These are phyloP conservation scores for Melanchra persicariae DNA, from an alignment of 2,888 invertebrate species.

Conservation along the genomic window DNA sequence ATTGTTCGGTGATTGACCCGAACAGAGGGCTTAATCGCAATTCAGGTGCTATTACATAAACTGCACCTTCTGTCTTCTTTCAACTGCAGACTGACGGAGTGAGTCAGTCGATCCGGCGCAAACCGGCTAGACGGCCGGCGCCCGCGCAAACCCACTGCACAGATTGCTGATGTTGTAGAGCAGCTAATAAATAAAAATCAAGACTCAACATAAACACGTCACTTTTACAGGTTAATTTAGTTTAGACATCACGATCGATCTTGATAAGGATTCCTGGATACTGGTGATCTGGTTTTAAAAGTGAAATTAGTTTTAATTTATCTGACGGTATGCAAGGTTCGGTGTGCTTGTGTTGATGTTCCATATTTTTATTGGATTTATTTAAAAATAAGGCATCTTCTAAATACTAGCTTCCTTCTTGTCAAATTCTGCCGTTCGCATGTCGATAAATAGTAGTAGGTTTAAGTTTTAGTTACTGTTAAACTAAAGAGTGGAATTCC, in stretches of 20 bases:
- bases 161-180: slow-evolving; percentile 48
- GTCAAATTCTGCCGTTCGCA: background rate
- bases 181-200: slow-evolving; percentile 53
- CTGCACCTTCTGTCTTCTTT: slow-evolving; percentile 35
- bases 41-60: background rate
- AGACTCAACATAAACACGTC: slow-evolving; percentile 28
- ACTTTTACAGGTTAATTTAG: slow-evolving; percentile 21
- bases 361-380: background rate
- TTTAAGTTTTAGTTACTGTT: background rate
- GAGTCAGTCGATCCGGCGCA: slow-evolving; percentile 77
- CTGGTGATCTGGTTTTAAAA: slow-evolving; percentile 6
- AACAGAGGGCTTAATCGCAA: no score
- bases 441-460: background rate
- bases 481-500: no score
- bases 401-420: background rate
- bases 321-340: background rate
- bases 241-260: slow-evolving; percentile 28
- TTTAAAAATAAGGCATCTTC: no score
- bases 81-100: slow-evolving; percentile 51
- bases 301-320: no score
- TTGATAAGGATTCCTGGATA: slow-evolving; percentile 8
- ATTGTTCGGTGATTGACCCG: no score
- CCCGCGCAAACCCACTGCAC: slow-evolving; percentile 68
- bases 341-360: background rate
- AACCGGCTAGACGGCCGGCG: slow-evolving; percentile 79